Base-by-base conservation (phyloP, 2,888 invertebrate genomes). In the Ochlodes sylvanus region DNA sequence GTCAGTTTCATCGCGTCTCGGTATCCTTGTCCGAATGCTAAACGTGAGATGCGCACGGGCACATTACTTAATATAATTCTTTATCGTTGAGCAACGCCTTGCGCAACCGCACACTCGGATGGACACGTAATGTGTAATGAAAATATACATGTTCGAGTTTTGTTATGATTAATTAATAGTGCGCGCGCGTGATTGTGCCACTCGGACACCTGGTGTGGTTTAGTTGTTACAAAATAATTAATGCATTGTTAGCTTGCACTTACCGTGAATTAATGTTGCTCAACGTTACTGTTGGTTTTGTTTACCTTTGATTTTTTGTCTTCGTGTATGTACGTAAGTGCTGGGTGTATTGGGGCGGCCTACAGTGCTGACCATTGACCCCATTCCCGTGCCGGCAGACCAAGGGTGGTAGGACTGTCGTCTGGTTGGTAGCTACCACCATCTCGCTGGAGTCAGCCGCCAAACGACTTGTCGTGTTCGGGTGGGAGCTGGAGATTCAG, bases 111-210 rank as follows among this genome's bases (percentile, higher is more conserved):
- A 60, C 66, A 41, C 17, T 32, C 66, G 19, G 66, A 42, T 54
- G 54, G 54, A 60, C 66, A 66, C 54, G 66, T 67, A 61, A 67
- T 55, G 54, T 60, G 61, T 54, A 54, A 44, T 54, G 42, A 61
- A 67, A 66, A 67, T 54, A 67, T 42, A 61, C 61, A 67, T 67
- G 67, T 44, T 44, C 67, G 54, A 54, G 60, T 67, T 21, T 55
- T 61, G 61, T 67, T 67, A 67, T 67, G 66, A 61, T 60, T 60
- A 42, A 66, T 66, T 64, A 19, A 32, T 54, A 54, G 60, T 54
- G 55, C 55, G 55, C 61, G 54, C n/a, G 67, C 61, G 61, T 67
- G 67, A 54, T 57, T 57, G 55, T 63, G 27, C 50, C 19, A 50
- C 4, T 50, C 10, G 38, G 15, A 27, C 47, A 50, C 50, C 50